Percentiles rank a stretch among this genome's conserved stretches.
Conservation (phyloP, 2,113 vertebrate genomes). For the Eulemur macaco region DNA sequence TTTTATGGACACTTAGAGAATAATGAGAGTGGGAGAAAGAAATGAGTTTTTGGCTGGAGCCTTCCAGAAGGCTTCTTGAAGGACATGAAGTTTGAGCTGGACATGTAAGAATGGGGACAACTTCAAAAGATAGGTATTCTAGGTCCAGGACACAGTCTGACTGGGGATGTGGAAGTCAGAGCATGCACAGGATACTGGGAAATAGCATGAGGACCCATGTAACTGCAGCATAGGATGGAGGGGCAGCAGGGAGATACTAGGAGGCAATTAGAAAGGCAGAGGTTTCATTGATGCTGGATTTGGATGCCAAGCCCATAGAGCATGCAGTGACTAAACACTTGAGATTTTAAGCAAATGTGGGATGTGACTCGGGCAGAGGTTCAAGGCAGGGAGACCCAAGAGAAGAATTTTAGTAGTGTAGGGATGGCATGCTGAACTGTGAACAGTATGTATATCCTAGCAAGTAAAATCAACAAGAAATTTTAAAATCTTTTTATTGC, state of each 20-base stretch:
- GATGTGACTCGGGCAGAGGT: background rate
- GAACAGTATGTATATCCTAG: background rate
- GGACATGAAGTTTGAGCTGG: background rate
- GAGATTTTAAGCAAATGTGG: background rate
- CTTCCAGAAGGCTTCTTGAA: conserved; percentile 15
- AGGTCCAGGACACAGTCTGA: background rate
- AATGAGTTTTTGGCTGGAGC: background rate
- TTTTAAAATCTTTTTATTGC: background rate
- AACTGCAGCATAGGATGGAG: background rate
- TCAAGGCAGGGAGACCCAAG: background rate
- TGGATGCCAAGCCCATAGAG: background rate
- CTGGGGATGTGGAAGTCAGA: background rate
- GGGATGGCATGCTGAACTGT: background rate
- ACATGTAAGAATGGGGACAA: background rate
- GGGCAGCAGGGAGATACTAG: too few species aligned
- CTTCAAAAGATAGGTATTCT: background rate
- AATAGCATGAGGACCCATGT: fast-evolving
- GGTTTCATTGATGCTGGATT: background rate
- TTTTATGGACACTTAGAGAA: background rate
- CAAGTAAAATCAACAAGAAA: background rate
- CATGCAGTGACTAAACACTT: background rate
- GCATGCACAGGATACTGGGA: background rate
- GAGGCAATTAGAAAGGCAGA: background rate
- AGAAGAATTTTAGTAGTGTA: background rate
- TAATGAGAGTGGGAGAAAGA: background rate